Conservation (phyloP, 2,113 vertebrate species). For the Albula glossodonta region DNA sequence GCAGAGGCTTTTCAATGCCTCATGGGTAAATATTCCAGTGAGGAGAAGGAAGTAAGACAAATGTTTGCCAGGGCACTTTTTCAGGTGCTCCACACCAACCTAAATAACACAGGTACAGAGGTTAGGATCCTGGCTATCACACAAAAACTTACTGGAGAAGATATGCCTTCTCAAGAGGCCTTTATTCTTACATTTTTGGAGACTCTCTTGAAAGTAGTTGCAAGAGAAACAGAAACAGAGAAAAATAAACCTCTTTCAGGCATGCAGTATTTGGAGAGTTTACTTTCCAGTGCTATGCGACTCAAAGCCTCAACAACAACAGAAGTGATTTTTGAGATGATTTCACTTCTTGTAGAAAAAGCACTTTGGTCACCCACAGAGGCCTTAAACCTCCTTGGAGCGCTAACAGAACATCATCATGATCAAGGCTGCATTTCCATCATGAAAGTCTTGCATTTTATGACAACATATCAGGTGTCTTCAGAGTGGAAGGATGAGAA, state of each 20-base stretch:
- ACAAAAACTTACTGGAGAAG: neutral
- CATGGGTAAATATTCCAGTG: neutral
- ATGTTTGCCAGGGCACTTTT: neutral
- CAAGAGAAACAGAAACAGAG: neutral
- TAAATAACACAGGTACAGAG: neutral
- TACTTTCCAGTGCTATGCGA: neutral
- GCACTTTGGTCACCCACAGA: conserved; percentile 1
- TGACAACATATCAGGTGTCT: neutral
- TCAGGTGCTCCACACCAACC: neutral
- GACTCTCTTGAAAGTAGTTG: neutral
- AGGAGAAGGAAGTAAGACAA: neutral
- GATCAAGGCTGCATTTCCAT: neutral
- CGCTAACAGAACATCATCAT: neutral
- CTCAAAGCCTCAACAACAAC: neutral
- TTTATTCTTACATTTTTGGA: conserved; percentile 13
- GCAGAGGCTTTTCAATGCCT: conserved; percentile 17
- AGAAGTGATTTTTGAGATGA: neutral
- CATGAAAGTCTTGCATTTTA: conserved; percentile 13
- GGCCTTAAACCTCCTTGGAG: neutral
- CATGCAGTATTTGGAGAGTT: neutral
- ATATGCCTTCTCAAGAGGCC: neutral
- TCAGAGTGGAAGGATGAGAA: neutral
- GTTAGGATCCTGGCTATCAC: neutral
- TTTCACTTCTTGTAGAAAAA: neutral
- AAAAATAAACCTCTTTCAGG: neutral